These are phyloP conservation scores for Dynastes maya DNA, from an alignment of 2,888 invertebrate genomes.

Conservation along the genomic window DNA sequence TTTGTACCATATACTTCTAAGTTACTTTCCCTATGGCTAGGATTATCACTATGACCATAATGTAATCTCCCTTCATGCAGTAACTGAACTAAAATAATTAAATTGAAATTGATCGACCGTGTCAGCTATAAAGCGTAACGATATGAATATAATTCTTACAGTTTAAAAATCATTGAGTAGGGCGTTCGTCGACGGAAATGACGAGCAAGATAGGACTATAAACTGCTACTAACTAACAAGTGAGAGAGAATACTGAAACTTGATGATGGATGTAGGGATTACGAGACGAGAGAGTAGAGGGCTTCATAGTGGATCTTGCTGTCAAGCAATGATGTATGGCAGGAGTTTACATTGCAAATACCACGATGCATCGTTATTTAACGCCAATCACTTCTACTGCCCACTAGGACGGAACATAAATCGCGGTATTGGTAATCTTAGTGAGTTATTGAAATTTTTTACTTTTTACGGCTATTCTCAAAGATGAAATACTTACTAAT, in stretches of 20 bases:
- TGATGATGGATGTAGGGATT: slow-evolving; percentile 62
- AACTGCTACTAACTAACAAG: slow-evolving; percentile 13
- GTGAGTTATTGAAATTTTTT: slow-evolving; percentile 40
- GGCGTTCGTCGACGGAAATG: slow-evolving; percentile 46
- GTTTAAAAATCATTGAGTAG: slow-evolving; percentile 51
- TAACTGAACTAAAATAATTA: slow-evolving; percentile 49
- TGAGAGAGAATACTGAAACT: slow-evolving; percentile 46
- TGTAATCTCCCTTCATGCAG: slow-evolving; percentile 23
- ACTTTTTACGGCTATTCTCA: too few relatives aligned
- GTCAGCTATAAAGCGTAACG: slow-evolving; percentile 50
- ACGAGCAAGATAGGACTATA: slow-evolving; percentile 26
- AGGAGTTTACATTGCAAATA: slow-evolving; percentile 61
- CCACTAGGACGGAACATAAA: slow-evolving; percentile 51
- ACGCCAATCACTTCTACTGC: slow-evolving; percentile 60
- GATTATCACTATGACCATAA: slow-evolving; percentile 7
- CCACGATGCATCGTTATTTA: slow-evolving; percentile 59
- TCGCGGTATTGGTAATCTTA: slow-evolving; percentile 13
- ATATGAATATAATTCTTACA: slow-evolving; percentile 52
- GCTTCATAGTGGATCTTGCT: slow-evolving; percentile 59
- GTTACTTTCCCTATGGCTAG: neutral
- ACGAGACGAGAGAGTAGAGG: slow-evolving; percentile 60
- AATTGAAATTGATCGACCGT: slow-evolving; percentile 52
- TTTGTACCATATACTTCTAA: neutral
- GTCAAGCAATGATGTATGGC: slow-evolving; percentile 60
- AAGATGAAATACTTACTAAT: too few relatives aligned